A percentile compares a stretch with the other conserved stretches of the same genome.
Evolutionary conservation across 2,797 vertebrate genomes (phyloP).

Genomic region (Rousettus madagascariensis): DNA sequence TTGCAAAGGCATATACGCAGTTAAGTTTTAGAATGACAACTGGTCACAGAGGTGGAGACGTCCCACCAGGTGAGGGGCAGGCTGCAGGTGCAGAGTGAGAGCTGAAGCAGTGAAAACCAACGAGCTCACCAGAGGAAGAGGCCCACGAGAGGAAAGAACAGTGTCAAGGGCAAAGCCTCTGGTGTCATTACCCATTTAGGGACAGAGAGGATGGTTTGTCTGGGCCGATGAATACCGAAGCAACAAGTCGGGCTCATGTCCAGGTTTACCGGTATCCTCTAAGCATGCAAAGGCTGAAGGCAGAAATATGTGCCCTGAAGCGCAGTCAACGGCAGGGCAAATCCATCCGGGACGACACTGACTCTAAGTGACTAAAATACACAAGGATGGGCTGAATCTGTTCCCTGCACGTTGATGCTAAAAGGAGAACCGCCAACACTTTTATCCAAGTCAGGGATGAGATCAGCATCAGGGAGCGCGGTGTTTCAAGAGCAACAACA

Average conservation of each 20-base stretch:
- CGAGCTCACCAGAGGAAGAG: background rate
- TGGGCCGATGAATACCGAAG: background rate
- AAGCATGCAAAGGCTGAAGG: background rate
- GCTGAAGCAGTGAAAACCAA: background rate
- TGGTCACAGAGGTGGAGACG: background rate
- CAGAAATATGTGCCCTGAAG: background rate
- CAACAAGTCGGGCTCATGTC: background rate
- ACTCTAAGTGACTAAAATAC: background rate
- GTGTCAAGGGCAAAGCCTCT: background rate
- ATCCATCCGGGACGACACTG: background rate
- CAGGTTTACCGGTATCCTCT: background rate
- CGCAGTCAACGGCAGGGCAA: background rate
- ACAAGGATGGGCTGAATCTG: background rate
- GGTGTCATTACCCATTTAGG: background rate
- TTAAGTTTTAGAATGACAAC: background rate
- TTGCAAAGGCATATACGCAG: background rate
- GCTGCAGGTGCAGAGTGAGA: background rate
- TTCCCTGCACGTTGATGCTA: background rate
- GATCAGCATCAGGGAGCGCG: background rate
- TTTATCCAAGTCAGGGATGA: constrained; percentile 14
- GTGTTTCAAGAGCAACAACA: background rate
- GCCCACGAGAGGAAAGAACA: background rate
- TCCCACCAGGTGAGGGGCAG: background rate
- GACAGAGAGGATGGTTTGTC: background rate
- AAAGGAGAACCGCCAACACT: constrained; percentile 15